Conservation (phyloP, 1,140 invertebrate genomes). For the Dolichoris vasculosae region DNA sequence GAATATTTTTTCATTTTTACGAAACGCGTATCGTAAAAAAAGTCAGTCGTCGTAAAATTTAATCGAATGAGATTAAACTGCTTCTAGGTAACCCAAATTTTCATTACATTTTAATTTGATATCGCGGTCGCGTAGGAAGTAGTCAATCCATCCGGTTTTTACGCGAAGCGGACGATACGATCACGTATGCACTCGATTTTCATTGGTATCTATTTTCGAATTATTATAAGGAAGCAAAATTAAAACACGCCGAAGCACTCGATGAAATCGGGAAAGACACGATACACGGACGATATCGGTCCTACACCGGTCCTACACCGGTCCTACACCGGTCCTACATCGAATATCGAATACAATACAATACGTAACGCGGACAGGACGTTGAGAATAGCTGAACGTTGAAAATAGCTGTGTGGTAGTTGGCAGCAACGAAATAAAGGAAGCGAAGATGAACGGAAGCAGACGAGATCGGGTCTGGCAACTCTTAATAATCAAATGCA, state of each 20-base stretch:
- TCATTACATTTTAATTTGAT: not conserved
- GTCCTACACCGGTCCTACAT: too few relatives aligned
- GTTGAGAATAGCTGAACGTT: too few relatives aligned
- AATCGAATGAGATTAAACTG: not conserved
- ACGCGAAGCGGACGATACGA: not conserved
- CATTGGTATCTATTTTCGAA: not conserved
- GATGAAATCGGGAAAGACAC: not conserved
- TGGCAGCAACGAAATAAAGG: not conserved
- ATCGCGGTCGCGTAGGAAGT: not conserved
- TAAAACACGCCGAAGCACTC: not conserved
- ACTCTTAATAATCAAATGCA: conserved; percentile 33
- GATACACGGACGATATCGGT: too few relatives aligned
- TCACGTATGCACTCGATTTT: too few relatives aligned
- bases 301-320: too few relatives aligned
- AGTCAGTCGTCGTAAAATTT: not conserved
- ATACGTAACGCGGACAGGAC: too few relatives aligned
- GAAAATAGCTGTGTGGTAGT: not conserved
- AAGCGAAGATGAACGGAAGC: not conserved
- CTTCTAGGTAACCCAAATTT: not conserved
- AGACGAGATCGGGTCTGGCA: too few relatives aligned
- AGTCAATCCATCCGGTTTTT: not conserved
- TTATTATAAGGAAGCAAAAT: not conserved
- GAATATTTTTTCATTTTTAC: not conserved
- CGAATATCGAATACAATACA: too few relatives aligned
- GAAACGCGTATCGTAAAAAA: not conserved